Evolutionary conservation across 2,797 vertebrate genomes (phyloP).

Genomic region (Amblyraja radiata): DNA sequence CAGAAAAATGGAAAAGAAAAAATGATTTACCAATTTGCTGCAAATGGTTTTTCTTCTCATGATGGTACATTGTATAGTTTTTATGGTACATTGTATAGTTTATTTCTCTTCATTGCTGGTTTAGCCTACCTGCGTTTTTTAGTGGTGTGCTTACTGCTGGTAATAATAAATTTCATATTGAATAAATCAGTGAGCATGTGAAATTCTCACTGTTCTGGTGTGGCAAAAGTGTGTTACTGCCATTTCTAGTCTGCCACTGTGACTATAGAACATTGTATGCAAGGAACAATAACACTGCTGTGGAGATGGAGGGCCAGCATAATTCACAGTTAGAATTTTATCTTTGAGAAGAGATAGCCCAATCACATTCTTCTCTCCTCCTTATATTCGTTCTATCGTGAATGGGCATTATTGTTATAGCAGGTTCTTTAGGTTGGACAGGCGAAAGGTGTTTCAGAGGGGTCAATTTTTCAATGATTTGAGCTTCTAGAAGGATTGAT

Average conservation of each 20-base stretch:
- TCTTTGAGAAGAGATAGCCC: not conserved
- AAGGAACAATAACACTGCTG: not conserved
- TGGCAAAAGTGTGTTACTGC: too few relatives aligned
- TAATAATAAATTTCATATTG: not conserved
- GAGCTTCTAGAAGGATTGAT: not conserved
- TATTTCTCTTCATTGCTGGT: not conserved
- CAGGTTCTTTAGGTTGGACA: too few relatives aligned
- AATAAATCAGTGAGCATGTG: not conserved
- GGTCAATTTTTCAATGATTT: not conserved
- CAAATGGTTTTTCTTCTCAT: not conserved
- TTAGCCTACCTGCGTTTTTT: not conserved
- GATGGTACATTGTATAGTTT: too few relatives aligned
- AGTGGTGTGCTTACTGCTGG: not conserved
- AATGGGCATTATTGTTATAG: not conserved
- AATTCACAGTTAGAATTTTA: not conserved
- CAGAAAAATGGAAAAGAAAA: not conserved
- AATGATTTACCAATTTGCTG: not conserved
- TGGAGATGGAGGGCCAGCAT: not conserved
- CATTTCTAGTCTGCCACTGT: not conserved
- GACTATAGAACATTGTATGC: not conserved
- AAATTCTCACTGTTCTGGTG: not conserved
- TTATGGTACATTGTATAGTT: not conserved
- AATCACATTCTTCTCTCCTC: not conserved
- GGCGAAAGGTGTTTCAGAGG: not conserved
- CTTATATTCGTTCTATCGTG: not conserved